Percentiles rank a stretch among this genome's conserved stretches.
phyloP scores from a whole-genome alignment of 2,888 invertebrate genomes.

The Tetragonisca angustula region DNA sequence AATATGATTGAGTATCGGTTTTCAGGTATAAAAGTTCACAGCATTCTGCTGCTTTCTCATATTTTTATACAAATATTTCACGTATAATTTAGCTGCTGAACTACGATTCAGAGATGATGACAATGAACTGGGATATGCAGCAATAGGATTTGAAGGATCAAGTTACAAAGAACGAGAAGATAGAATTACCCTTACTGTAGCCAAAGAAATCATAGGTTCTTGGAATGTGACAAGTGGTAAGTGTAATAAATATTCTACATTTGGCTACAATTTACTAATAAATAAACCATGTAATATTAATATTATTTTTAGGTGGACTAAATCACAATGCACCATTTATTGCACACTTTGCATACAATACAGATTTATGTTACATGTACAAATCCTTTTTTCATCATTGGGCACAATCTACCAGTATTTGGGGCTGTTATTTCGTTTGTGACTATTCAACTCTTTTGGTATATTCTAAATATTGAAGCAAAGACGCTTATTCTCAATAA shows the following conservation, averaged over 20 bases:
- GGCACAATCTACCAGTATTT: constrained; percentile 83
- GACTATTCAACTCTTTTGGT: constrained; percentile 72
- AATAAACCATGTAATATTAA: not conserved
- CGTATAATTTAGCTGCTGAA: constrained; percentile 72
- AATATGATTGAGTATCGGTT: constrained; percentile 44
- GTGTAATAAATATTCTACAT: not conserved
- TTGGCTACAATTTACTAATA: not conserved
- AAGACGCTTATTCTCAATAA: not conserved
- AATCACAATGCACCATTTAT: constrained; percentile 78
- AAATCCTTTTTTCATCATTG: constrained; percentile 84
- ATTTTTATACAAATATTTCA: not conserved
- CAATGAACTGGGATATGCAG: constrained; percentile 83
- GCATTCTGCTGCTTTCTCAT: not conserved
- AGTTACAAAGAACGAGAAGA: constrained; percentile 80
- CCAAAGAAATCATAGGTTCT: constrained; percentile 82
- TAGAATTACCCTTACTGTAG: constrained; percentile 80
- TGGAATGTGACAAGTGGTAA: constrained; percentile 82
- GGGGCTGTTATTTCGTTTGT: constrained; percentile 85
- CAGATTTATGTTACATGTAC: constrained; percentile 82
- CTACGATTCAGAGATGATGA: constrained; percentile 83
- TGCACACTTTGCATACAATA: constrained; percentile 72
- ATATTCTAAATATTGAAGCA: not conserved
- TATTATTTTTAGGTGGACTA: constrained; percentile 72
- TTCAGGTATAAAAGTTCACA: constrained; percentile 49
- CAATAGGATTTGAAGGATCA: constrained; percentile 85